phyloP scores from a whole-genome alignment of 2,797 vertebrate species.

The Anguilla marmorata region DNA sequence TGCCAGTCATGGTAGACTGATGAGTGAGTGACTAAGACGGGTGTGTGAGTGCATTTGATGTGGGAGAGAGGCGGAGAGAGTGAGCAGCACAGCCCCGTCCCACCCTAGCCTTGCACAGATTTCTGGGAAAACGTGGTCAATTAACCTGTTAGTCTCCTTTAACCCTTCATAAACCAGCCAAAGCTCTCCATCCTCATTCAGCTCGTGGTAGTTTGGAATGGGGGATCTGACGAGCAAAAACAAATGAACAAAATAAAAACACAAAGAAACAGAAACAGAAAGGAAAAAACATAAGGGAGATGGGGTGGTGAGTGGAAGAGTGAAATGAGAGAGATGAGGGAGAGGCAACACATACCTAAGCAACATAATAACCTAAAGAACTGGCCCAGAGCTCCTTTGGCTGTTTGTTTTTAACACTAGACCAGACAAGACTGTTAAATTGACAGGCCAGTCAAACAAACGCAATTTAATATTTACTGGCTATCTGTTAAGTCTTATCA shows the following conservation, averaged over 20 bases:
- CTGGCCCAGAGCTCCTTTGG: background rate
- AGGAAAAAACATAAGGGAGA: conserved; percentile 50
- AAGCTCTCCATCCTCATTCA: conserved; percentile 99
- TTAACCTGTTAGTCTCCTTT: conserved; percentile 98
- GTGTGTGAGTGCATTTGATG: background rate
- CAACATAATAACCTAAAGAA: background rate
- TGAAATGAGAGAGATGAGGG: background rate
- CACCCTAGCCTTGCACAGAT: conserved; percentile 27
- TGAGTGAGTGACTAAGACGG: background rate
- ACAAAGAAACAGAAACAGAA: conserved; percentile 62
- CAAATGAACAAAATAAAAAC: conserved; percentile 65
- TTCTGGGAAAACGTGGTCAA: conserved; percentile 74
- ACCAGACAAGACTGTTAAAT: background rate
- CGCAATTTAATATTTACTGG: background rate
- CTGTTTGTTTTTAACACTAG: background rate
- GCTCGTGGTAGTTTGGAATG: conserved; percentile 86
- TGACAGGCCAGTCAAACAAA: background rate
- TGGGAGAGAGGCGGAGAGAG: conserved; percentile 20
- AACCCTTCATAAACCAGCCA: conserved; percentile 99
- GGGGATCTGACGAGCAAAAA: conserved; percentile 85
- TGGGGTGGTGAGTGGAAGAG: conserved; percentile 52
- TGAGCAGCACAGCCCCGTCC: conserved; percentile 34
- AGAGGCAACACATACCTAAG: background rate
- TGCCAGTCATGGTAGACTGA: background rate
- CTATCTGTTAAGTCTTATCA: background rate